Percentiles rank a stretch among this genome's conserved stretches.
These are phyloP conservation scores for Hippocampus comes DNA, from an alignment of 2,113 vertebrate species.

Conservation along the genomic window DNA sequence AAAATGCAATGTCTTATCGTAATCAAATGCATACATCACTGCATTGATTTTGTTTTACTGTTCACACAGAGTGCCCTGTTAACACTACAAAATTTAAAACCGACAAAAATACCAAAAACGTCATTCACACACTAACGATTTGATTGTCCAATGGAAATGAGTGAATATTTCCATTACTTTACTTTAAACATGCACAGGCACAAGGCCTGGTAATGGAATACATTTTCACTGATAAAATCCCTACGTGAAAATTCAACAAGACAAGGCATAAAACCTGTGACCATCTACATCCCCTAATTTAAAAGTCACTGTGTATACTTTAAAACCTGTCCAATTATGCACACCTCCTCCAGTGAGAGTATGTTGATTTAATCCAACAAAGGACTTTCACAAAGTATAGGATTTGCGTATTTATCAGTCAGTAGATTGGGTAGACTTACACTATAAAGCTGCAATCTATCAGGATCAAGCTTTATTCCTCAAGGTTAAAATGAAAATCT, in stretches of 20 bases:
- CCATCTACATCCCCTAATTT: constrained; percentile 46
- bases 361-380: constrained; percentile 49
- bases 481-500: not conserved
- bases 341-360: constrained; percentile 36
- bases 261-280: constrained; percentile 45
- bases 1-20: no score
- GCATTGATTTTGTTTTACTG: no score
- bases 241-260: constrained; percentile 22
- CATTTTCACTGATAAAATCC: constrained; percentile 15
- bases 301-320: constrained; percentile 40
- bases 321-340: constrained; percentile 43
- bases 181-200: not conserved
- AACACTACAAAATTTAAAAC: no score
- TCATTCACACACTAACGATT: no score
- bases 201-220: not conserved
- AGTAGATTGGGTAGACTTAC: not conserved
- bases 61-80: no score
- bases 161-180: no score
- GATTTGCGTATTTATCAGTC: constrained; percentile 1
- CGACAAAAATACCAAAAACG: no score
- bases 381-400: constrained; percentile 22
- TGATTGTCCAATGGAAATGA: no score
- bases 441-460: not conserved
- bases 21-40: no score
- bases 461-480: not conserved